Base-by-base conservation (phyloP, 2,888 invertebrate species). In the Gonocerus acuteangulatus region DNA sequence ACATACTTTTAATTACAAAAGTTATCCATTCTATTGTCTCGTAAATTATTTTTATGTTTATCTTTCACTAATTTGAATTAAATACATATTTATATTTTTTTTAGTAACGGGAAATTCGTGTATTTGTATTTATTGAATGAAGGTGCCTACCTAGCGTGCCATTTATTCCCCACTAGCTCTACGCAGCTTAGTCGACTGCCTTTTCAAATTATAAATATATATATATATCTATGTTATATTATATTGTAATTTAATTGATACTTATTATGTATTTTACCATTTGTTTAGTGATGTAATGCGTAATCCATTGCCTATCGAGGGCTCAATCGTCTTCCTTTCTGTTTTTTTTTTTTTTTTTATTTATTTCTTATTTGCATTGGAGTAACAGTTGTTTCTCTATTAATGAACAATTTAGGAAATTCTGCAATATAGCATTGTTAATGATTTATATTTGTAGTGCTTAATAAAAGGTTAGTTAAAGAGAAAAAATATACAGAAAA, bases 101-200 rank as follows among this genome's bases (percentile, higher is more conserved):
- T 47, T 7, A 19, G 47, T 19, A 16, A 19, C 4, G 7, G 3
- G 2, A 18, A 21, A 4, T 4, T 9, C 18, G 16, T 18, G 19
- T 47, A 13, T 22, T n/a, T 42, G 18, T 42, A 42, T 7, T 6
- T 47, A 4, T 16, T 13, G 16, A 16, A 19, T 47, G 7, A 9
- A 47, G 22, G 47, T 22, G 47, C 47, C 22, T 47, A n/a, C 22
- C 21, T 47, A 47, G 47, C 11, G 47, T 47, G 47, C 47, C 47
- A 47, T 47, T 16, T 47, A 47, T 47, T 47, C 39, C 15, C 39
- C 39, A n/a, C 39, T 39, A 39, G 39, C 39, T 39, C 39, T 39
- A 6, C 13, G 39, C 39, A 39, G 39, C 39, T 39, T 39, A 39
- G 39, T 39, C 39, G 15, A 39, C 39, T 39, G 39, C 39, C 39